Base-by-base conservation (phyloP, 2,797 vertebrate species). In the Nyctibius grandis region DNA sequence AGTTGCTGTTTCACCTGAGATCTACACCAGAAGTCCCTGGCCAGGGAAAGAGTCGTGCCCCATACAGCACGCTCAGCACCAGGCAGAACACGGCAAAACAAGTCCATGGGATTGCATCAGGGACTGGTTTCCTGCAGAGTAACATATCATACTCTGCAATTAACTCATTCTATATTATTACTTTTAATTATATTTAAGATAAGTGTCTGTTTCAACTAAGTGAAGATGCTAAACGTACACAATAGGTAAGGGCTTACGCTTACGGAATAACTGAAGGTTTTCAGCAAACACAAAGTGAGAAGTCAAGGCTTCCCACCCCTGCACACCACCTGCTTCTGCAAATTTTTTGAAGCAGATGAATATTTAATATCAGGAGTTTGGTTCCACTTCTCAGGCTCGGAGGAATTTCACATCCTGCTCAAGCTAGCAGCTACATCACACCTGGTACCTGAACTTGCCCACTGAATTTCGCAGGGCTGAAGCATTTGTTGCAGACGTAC, bases 71-170 rank as follows among this genome's bases (percentile, higher is more conserved):
- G 50, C 54, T 74, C 50, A 23, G 65, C 87, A 38, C 31, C n/a
- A 36, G 44, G 67, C 47, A 73, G 29, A 25, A 10, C 53, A 7
- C 0, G 1, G 31, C 47, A 60, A 29, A 21, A 7, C 0, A 0
- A n/a, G 53, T 8, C 59, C 57, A 6, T 0, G 0, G 51, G 13
- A 69, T 1, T 6, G 25, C 63, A 69, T 3, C 61, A 16, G 4
- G 3, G 13, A 22, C 51, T 28, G 21, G 8, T 14, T 42, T 53
- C 45, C 45, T 8, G 9, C 2, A 18, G 0, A 63, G 63, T 38
- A 51, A 31, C 38, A 5, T 29, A 15, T 1, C 8, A 7, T 2
- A 9, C 40, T 36, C 59, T 8, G 15, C 78, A 74, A 18, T 12
- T 3, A 36, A 64, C 13, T 45, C 4, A 28, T 5, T 28, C 63